Percentiles rank a stretch among this genome's conserved stretches.
phyloP scores from a whole-genome alignment of 2,888 invertebrate species.

The Campoletis raptor region DNA sequence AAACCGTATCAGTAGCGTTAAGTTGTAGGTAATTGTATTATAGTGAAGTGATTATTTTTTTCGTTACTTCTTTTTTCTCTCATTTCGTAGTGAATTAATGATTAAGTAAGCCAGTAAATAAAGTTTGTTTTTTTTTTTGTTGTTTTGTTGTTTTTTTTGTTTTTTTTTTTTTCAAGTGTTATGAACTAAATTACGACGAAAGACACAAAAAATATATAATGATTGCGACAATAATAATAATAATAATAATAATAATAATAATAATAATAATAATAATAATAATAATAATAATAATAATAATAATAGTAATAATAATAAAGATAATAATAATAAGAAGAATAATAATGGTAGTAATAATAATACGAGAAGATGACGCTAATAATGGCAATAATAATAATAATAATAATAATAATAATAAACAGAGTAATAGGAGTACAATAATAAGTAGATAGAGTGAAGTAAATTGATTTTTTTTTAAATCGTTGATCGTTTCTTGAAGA shows the following conservation, averaged over 20 bases:
- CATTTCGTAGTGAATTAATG: slow-evolving; percentile 60
- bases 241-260: slow-evolving; percentile 69
- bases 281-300: slow-evolving; percentile 69
- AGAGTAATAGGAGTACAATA: slow-evolving; percentile 67
- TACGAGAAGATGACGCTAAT: slow-evolving; percentile 69
- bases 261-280: slow-evolving; percentile 70
- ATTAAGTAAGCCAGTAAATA: slow-evolving; percentile 62
- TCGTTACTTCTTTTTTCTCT: slow-evolving; percentile 38
- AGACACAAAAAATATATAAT: slow-evolving; percentile 76
- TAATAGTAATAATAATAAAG: too few relatives aligned
- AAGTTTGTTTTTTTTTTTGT: slow-evolving; percentile 45
- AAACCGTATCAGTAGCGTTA: slow-evolving; percentile 68
- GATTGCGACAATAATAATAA: slow-evolving; percentile 70
- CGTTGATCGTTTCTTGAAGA: slow-evolving; percentile 36
- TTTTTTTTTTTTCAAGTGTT: too few relatives aligned
- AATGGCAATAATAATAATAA: slow-evolving; percentile 74
- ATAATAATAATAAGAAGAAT: too few relatives aligned
- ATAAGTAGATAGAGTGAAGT: slow-evolving; percentile 62
- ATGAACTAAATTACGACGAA: slow-evolving; percentile 75
- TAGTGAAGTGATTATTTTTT: slow-evolving; percentile 53
- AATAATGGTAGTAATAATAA: slow-evolving; percentile 70
- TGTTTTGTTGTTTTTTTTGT: too few relatives aligned
- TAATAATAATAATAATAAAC: slow-evolving; percentile 72
- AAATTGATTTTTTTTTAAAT: slow-evolving; percentile 36
- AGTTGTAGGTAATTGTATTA: slow-evolving; percentile 72